Evolutionary conservation across 2,797 vertebrate genomes (phyloP).

Genomic region (Darevskia nairensis): DNA sequence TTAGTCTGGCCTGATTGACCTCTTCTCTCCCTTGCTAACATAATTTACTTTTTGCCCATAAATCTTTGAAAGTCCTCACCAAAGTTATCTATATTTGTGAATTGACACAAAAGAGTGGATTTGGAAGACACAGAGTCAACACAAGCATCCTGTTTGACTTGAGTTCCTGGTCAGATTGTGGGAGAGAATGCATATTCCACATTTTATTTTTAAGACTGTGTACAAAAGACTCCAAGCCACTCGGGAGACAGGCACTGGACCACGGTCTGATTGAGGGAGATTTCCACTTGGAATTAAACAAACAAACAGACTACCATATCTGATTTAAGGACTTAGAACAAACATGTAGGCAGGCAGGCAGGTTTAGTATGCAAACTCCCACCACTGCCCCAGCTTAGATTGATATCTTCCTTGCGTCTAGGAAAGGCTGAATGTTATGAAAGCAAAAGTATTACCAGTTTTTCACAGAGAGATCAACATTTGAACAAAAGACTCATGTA

Average conservation of each 20-base stretch:
- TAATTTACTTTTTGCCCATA: slow-evolving; percentile 1
- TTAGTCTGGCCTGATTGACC: not conserved
- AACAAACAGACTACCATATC: not conserved
- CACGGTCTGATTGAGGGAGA: not conserved
- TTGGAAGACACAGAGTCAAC: not conserved
- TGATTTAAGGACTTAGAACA: not conserved
- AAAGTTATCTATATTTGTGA: not conserved
- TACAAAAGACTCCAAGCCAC: not conserved
- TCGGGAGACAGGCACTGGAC: not conserved
- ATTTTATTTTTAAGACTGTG: not conserved
- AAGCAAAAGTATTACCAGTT: not conserved
- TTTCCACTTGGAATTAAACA: not conserved
- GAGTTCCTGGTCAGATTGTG: not conserved
- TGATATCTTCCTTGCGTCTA: not conserved
- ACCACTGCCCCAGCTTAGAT: not conserved
- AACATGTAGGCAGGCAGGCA: not conserved
- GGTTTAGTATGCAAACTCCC: not conserved
- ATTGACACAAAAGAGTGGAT: not conserved
- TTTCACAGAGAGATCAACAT: not conserved
- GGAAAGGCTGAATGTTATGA: not conserved
- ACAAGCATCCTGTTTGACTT: not conserved
- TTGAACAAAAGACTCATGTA: not conserved
- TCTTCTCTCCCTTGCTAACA: not conserved
- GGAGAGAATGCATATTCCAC: not conserved
- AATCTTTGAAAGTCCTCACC: not conserved